Base-by-base conservation (phyloP, 1,140 invertebrate genomes). In the Zaprionus taronus region DNA sequence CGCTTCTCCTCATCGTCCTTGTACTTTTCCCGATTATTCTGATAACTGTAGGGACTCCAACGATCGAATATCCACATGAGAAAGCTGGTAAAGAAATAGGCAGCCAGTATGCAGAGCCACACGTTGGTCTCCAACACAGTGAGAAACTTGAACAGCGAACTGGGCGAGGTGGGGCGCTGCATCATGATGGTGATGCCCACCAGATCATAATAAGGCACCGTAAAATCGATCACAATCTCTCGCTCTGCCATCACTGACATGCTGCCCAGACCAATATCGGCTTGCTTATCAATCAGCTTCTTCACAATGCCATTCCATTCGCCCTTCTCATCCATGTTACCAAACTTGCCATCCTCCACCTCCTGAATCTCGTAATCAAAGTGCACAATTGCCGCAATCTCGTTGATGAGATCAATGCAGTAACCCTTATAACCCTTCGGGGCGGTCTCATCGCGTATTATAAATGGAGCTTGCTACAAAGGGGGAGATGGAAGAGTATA, bases 1-100 rank as follows among this genome's bases (percentile, higher is more conserved):
- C 98, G 93, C 89, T 99, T 99, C 91, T 99, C 98, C 66, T 98
- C 97, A 75, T 99, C 98, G 78, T 98, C 96, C 92, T 97, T 97
- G 91, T 98, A 99, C 82, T 98, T 98, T 58, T 98, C 96, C 15
- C 96, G 94, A 85, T 99, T 99, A 90, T 99, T 99, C 89, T 98
- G 98, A 79, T 98, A 98, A 79, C 97, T 98, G 93, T 99, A 99
- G 0, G 98, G 98, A 86, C 97, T 99, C 95, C 98, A 98, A 73
- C 97, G 96, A 93, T 99, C 98, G 91, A 99, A 99, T 1, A 98
- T 93, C 96, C 97, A 99, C 95, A 99, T 97, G 0, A 99, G 94
- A 53, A 99, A 95, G 91, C 98, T 98, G 6, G 98, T 99, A 91
- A 98, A 97, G 90, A 99, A 97, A 92, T 99, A 99, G 0, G 98